Evolutionary conservation across 2,888 invertebrate species (phyloP), one percentile per base, ranked within the genome.

Genomic region (Drosophila monieri): DNA sequence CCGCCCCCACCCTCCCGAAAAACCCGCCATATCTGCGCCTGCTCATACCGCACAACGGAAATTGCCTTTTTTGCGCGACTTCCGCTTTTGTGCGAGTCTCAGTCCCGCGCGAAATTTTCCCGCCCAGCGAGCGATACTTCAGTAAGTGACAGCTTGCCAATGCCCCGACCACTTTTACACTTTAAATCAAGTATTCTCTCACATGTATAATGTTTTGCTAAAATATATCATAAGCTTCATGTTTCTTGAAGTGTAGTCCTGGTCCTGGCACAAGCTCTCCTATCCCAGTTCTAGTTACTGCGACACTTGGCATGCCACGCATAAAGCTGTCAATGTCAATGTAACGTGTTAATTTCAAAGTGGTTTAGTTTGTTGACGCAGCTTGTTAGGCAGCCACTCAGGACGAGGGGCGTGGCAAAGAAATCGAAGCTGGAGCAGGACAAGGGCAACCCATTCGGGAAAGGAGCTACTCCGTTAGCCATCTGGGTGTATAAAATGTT

Each of bases 251-350:
- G 62, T 61, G 60, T 30, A 15, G n/a, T 47, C 12, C 21, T 15
- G 30, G 18, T 39, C 1, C 15, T 30, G n/a, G 9, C 6, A 25
- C 61, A 14, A 30, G 12, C 35, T 48, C 62, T 48, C 37, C 23
- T 49, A 30, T 39, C 21, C 27, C 37, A 39, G 48, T 37, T 46
- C 53, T 55, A 53, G 53, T 51, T 55, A 30, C 44, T 27, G 69
- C 74, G 79, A 76, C 87, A 80, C 85, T 87, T 81, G 87, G 87
- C 81, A 81, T 87, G 77, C 70, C 84, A 83, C 88, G 80, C 81
- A 88, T 86, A 86, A 88, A 75, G 87, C 88, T 88, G 84, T 85
- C 88, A 88, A 86, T 88, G 88, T 88, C 88, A 85, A 85, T 88
- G 85, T 85, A 85, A 85, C 79, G 88, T 85, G 87, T 85, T 85